Evolutionary conservation across 2,113 vertebrate species (phyloP), one percentile per base, ranked within the genome.

Genomic region (Leiothrix lutea): DNA sequence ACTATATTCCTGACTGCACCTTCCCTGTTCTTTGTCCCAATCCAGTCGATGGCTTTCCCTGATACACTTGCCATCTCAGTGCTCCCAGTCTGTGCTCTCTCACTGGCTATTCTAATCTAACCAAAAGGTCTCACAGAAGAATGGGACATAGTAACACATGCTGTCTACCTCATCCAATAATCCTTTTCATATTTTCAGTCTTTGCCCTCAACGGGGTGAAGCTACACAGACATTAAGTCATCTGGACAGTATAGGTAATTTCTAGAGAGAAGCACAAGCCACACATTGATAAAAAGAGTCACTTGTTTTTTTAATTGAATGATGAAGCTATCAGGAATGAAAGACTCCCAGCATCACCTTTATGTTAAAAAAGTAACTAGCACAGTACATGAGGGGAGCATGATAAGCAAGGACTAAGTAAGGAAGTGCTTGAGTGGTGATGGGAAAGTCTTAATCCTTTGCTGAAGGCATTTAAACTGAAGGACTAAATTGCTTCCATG

Each of bases 401-500:
- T 0, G 1, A 88, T 77, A 93, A 93, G 19, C 35, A 78, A 54
- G 24, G 65, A 82, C 25, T 47, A 6, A 56, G 44, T 36, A 72
- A 92, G 77, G 44, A 80, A 94, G 57, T 64, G 64, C 79, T 83
- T 65, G 73, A 33, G 21, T 62, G 51, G 69, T 88, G 44, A 85
- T 88, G 86, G 89, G 40, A 80, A 80, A 95, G 72, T 83, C 64
- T 94, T 96, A 80, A 90, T 96, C 88, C 47, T 65, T 91, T 83
- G 44, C 50, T 54, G 80, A 87, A 88, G 70, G 72, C 33, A 33
- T 92, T 93, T 56, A 89, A 90, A 96, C 44, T 48, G 47, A 58
- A 94, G 77, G 53, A 51, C 48, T 92, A 77, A 74, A 80, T 88
- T 94, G 87, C 82, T 79, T 94, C 74, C 47, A 38, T 66, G 51